A percentile compares a stretch with the other conserved stretches of the same genome.
phyloP scores from a whole-genome alignment of 2,113 vertebrate genomes.

The Anolis sagrei region DNA sequence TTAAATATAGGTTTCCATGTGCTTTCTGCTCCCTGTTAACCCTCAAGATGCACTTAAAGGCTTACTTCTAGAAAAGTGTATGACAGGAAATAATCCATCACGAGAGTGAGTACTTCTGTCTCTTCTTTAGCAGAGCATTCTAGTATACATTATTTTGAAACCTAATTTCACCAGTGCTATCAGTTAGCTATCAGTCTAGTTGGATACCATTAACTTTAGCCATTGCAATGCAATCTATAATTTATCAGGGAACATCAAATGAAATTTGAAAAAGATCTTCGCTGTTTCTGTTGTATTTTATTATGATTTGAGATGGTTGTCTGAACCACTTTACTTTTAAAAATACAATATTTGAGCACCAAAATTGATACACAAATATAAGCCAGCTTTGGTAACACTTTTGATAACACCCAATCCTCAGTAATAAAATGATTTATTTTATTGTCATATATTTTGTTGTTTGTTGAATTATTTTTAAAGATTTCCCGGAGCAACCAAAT shows the following conservation, averaged over 20 bases:
- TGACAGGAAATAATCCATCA: rapidly evolving
- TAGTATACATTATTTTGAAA: background rate
- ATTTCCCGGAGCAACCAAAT: too few relatives aligned
- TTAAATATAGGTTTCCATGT: constrained; percentile 6
- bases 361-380: background rate
- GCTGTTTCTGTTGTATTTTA: background rate
- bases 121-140: background rate
- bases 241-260: background rate
- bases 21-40: background rate
- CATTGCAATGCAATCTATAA: background rate
- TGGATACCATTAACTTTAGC: background rate
- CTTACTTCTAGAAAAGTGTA: constrained; percentile 2
- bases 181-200: background rate
- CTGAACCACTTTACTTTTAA: background rate
- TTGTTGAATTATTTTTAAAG: too few relatives aligned
- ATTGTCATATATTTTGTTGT: background rate
- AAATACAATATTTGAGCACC: background rate
- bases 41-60: background rate
- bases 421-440: constrained; percentile 9
- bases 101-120: background rate
- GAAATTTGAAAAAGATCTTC: background rate
- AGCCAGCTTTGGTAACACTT: background rate
- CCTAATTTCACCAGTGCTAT: background rate
- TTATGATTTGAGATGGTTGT: background rate
- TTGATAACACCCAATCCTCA: background rate